Conservation (phyloP, 1,140 invertebrate species). For the Plectrocnemia conspersa region DNA sequence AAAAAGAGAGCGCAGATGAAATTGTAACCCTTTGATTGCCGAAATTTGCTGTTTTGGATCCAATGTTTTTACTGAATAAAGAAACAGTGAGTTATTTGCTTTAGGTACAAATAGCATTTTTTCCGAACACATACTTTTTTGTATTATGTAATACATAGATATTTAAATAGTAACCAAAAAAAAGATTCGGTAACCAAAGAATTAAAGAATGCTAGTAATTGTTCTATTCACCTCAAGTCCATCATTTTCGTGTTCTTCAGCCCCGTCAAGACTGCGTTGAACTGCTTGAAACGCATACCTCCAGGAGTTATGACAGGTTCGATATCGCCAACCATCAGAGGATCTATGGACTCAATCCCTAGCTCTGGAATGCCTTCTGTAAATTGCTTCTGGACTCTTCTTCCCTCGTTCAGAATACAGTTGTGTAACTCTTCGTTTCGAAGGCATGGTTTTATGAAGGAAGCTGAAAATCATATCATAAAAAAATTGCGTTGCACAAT, state of each 20-base stretch:
- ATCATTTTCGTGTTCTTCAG: conserved; percentile 5
- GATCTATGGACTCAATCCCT: conserved; percentile 53
- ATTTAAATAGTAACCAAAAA: not conserved
- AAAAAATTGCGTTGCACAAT: no score
- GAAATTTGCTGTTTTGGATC: no score
- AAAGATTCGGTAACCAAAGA: conserved; percentile 1
- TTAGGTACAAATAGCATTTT: not conserved
- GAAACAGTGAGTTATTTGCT: no score
- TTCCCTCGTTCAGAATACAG: conserved; percentile 43
- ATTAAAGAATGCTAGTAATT: not conserved
- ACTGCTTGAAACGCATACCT: not conserved
- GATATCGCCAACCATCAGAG: conserved; percentile 43
- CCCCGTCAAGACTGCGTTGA: conserved; percentile 9
- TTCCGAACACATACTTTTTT: not conserved
- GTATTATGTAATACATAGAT: not conserved
- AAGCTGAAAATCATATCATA: conserved; percentile 36
- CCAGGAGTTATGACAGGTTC: conserved; percentile 6
- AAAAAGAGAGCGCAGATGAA: no score
- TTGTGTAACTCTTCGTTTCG: conserved; percentile 40
- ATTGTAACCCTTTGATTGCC: no score
- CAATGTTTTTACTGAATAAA: no score
- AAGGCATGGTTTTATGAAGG: conserved; percentile 42
- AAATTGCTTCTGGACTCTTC: conserved; percentile 45
- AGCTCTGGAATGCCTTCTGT: conserved; percentile 51
- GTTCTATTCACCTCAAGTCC: conserved; percentile 9